Evolutionary conservation across 2,113 vertebrate species (phyloP).

Genomic region (Turdus rufiventris): DNA sequence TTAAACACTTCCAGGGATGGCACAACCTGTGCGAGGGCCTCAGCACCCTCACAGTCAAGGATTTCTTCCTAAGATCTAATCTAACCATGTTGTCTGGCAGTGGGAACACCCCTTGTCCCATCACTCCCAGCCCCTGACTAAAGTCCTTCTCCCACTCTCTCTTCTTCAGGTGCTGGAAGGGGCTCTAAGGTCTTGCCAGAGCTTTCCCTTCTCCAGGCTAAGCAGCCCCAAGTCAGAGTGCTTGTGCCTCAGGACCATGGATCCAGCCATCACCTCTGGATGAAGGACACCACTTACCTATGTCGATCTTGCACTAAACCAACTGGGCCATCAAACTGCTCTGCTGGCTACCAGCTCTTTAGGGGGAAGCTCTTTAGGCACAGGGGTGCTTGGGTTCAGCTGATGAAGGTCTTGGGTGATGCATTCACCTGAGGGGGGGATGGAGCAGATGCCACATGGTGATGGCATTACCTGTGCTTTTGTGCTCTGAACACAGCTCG

Average conservation of each 20-base stretch:
- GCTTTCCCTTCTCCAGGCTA: background rate
- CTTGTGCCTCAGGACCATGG: background rate
- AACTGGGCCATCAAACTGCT: background rate
- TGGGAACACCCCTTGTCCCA: background rate
- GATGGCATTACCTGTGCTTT: background rate
- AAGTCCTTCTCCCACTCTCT: background rate
- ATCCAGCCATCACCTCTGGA: background rate
- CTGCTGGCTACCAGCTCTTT: background rate
- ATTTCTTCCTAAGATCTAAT: background rate
- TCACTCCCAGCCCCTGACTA: background rate
- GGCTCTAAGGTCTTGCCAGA: too few species aligned
- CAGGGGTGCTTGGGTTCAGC: background rate
- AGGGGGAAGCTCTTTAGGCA: background rate
- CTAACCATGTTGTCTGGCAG: background rate
- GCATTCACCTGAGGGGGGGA: rapidly evolving
- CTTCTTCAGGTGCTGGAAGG: background rate
- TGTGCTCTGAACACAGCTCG: background rate
- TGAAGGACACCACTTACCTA: rapidly evolving
- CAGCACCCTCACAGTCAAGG: background rate
- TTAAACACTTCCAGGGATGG: background rate
- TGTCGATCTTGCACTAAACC: rapidly evolving
- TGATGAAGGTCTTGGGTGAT: background rate
- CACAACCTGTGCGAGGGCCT: background rate
- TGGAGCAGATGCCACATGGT: rapidly evolving
- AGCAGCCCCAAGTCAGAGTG: background rate